These are phyloP conservation scores for Atlantisia rogersi DNA, from an alignment of 2,113 vertebrate genomes.

Conservation along the genomic window DNA sequence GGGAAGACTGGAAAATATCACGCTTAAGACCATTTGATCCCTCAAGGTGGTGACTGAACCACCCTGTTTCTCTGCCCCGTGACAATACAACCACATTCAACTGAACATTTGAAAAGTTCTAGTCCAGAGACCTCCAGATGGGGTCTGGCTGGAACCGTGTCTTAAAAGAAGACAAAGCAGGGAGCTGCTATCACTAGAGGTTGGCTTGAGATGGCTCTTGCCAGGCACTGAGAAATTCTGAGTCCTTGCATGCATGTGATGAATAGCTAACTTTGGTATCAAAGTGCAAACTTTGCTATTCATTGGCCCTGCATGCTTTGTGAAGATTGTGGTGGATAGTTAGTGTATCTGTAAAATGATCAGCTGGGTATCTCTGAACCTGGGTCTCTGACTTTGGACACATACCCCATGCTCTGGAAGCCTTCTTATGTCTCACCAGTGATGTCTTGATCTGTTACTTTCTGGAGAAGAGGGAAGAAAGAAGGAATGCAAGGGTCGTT, in stretches of 20 bases:
- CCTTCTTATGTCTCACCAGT: not conserved
- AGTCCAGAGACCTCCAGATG: not conserved
- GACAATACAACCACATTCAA: not conserved
- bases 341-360: not conserved
- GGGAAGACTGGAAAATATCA: not conserved
- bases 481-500: not conserved
- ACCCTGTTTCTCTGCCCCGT: not conserved
- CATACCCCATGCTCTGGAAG: fast-evolving
- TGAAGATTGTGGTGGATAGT: not conserved
- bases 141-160: not conserved
- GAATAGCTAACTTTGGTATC: not conserved
- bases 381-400: not conserved
- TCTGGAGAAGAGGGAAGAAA: not conserved
- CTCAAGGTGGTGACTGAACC: not conserved
- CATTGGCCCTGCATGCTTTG: not conserved
- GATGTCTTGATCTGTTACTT: not conserved
- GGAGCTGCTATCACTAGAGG: not conserved
- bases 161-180: not conserved
- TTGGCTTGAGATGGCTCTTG: not conserved
- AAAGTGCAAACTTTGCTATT: not conserved
- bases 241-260: not conserved
- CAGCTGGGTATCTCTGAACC: not conserved
- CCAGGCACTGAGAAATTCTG: not conserved
- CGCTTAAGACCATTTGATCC: not conserved
- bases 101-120: not conserved